These are phyloP conservation scores for Eriocheir sinensis DNA, from an alignment of 1,140 invertebrate genomes.

Conservation along the genomic window DNA sequence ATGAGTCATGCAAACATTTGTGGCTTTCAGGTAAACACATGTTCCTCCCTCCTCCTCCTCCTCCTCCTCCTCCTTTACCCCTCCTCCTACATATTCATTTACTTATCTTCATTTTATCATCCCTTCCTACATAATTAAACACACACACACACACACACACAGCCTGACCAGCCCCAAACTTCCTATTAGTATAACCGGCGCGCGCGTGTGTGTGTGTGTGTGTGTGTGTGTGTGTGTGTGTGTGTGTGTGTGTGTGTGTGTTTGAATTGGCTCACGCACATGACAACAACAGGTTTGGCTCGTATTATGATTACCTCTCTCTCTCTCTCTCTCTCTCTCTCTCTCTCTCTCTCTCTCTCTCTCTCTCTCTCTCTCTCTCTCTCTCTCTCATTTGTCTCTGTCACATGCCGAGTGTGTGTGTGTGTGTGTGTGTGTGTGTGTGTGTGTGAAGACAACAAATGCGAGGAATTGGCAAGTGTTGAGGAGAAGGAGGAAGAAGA, in stretches of 20 bases:
- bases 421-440: slow-evolving; percentile 35
- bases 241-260: slow-evolving; percentile 41
- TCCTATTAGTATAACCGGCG: not conserved
- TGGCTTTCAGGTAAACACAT: not conserved
- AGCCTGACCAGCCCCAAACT: not conserved
- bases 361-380: no score
- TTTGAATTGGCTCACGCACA: not conserved
- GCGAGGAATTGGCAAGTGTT: no score
- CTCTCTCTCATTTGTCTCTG: no score
- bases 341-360: no score
- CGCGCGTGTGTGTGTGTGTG: slow-evolving; percentile 40
- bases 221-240: slow-evolving; percentile 42
- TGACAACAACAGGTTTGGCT: not conserved
- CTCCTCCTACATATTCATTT: no score
- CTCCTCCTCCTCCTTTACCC: not conserved
- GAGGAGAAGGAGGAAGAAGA: no score
- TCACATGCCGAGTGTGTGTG: no score
- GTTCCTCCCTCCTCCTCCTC: not conserved
- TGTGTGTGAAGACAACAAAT: no score
- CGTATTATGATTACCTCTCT: no score
- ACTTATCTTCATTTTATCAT: not conserved
- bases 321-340: no score
- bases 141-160: not conserved
- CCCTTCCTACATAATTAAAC: not conserved
- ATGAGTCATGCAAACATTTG: not conserved